Evolutionary conservation across 2,113 vertebrate species (phyloP), one percentile per base, ranked within the genome.

Genomic region (Clarias batrachus): DNA sequence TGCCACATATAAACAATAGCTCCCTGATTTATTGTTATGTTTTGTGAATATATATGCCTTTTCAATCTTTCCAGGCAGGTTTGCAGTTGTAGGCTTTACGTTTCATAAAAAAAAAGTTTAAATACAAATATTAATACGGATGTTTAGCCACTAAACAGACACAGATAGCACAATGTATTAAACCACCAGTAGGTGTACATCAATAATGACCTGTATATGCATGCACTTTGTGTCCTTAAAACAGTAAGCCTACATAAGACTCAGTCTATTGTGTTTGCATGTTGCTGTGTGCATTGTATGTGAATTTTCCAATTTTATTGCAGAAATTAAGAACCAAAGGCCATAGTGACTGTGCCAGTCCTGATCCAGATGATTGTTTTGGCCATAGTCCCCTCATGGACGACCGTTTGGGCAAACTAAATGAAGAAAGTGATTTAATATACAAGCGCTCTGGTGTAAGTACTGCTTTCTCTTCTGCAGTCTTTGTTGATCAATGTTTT

Each of bases 291-390:
- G 54, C 81, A 82, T 76, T 96, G 95, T 96, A 94, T 96, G 95
- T 97, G 96, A 98, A 98, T 96, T 99, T 95, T 98, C 96, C 96
- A 96, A 97, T 98, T 99, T 97, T 97, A 96, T 99, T 99, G 97
- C 98, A 99, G 98, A 99, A 98, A 94, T 97, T 99, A 97, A 99
- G 97, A 99, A 98, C 98, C 96, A 99, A 99, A 97, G 98, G 98
- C 96, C 97, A 98, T 96, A 98, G 96, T 98, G 98, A 98, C 96
- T 99, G 97, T 98, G 97, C 97, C 96, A 99, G 98, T 95, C 98
- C 98, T 90, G 97, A 99, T 96, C 96, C 96, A 89, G 97, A 99
- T 94, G 98, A 99, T 96, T 97, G 97, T 97, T 98, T 98, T 96
- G 97, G 98, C 96, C 97, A 98, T 96, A 99, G 97, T 96, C 97